Evolutionary conservation across 2,113 vertebrate species (phyloP).

Genomic region (Neodon shergylaensis): DNA sequence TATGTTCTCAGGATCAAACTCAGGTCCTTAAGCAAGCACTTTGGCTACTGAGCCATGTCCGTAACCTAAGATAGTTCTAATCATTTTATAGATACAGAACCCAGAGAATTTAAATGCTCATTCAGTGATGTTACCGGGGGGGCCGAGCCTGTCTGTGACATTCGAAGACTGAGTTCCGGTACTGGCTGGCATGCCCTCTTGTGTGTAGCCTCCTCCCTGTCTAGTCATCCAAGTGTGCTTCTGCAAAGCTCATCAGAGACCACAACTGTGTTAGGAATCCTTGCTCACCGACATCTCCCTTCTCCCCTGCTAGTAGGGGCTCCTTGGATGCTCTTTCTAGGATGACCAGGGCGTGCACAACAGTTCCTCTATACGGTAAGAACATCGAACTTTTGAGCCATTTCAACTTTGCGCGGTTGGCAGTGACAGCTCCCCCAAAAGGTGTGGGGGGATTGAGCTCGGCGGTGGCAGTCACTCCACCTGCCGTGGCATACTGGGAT

Average conservation of each 20-base stretch:
- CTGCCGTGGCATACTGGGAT: not conserved
- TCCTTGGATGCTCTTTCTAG: not conserved
- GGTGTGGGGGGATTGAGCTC: not conserved
- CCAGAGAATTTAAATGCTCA: not conserved
- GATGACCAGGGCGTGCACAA: not conserved
- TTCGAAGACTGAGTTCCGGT: not conserved
- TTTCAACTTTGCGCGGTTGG: not conserved
- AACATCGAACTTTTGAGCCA: not conserved
- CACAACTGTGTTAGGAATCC: not conserved
- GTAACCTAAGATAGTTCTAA: not conserved
- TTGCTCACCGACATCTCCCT: accelerated
- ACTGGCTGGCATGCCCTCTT: no score
- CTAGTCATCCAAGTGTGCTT: not conserved
- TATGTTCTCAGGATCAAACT: not conserved
- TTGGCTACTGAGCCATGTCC: not conserved
- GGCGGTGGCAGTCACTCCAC: not conserved
- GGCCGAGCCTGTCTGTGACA: not conserved
- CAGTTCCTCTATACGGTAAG: not conserved
- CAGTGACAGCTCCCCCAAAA: not conserved
- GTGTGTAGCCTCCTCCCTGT: not conserved
- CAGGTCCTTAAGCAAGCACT: not conserved
- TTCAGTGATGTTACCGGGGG: not conserved
- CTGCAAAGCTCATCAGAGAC: no score
- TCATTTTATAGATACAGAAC: not conserved
- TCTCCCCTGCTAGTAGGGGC: no score